Base-by-base conservation (phyloP, 2,888 invertebrate species). In the Drosophila yooni region DNA sequence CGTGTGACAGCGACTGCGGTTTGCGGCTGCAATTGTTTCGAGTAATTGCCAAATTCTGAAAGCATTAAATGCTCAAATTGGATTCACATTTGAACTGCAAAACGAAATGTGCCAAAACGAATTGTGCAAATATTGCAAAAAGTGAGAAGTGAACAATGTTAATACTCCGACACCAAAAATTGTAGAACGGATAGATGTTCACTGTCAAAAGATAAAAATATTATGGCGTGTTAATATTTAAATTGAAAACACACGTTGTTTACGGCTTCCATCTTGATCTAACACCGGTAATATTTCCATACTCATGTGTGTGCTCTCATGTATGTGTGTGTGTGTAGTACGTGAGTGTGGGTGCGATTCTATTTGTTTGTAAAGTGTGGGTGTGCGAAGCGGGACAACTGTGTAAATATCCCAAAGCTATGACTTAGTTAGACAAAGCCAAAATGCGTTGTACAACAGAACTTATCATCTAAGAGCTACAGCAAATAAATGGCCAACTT, bases 221-320 rank as follows among this genome's bases (percentile, higher is more conserved):
- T 36, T 69, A 65, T 68, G 79, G 56, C 72, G 75, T 86, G 81
- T 73, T 77, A 73, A 83, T 88, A 77, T 87, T 84, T 80, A 60
- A 75, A 74, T 68, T 72, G 58, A 71, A 73, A 76, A 87, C 63
- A 84, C 71, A 67, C 68, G 74, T 66, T 70, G 65, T 46, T 79
- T 63, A 57, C 63, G 73, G 67, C 59, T 65, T 69, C 71, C 54
- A 63, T 52, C 34, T 53, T 56, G 70, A 70, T 67, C 53, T 64
- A 52, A 57, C 38, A 56, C 25, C 29, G 59, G 25, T 46, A 61
- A 62, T 27, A 75, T 36, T 25, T 40, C 40, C 1, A 31, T 46
- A 54, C 31, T 21, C 6, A n/a, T 46, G 33, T 63, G 51, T 48
- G 21, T 50, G 34, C n/a, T 50, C 25, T 53, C 34, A 21, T 21